Conservation (phyloP, 2,113 vertebrate species). For the Neoarius graeffei region DNA sequence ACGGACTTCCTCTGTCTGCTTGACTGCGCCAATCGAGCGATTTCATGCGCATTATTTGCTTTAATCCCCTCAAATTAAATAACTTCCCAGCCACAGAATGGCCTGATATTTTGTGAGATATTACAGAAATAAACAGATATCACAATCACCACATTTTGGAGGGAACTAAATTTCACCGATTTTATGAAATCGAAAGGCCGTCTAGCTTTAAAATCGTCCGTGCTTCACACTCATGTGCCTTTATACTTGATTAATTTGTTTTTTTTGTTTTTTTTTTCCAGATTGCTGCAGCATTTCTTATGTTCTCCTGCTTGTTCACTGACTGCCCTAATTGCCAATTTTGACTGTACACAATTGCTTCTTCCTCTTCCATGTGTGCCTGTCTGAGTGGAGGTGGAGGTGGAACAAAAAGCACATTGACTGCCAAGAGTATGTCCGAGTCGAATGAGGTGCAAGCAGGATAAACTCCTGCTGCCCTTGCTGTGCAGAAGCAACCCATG, state of each 20-base stretch:
- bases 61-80: too few species aligned
- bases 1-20: too few species aligned
- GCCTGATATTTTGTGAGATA: too few species aligned
- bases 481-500: slow-evolving; percentile 44
- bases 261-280: neutral
- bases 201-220: neutral
- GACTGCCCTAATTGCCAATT: slow-evolving; percentile 16
- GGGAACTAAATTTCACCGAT: too few species aligned
- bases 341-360: slow-evolving; percentile 24
- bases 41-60: too few species aligned
- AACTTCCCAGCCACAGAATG: too few species aligned
- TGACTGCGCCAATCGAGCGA: too few species aligned
- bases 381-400: neutral
- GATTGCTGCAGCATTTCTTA: neutral
- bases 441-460: slow-evolving; percentile 42
- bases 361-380: slow-evolving; percentile 7
- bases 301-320: neutral
- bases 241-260: neutral
- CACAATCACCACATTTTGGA: too few species aligned
- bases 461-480: slow-evolving; percentile 51
- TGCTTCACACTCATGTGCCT: neutral
- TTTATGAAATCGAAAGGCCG: too few species aligned
- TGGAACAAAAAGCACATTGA: slow-evolving; percentile 66
- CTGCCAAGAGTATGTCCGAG: slow-evolving; percentile 35
- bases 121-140: too few species aligned